Percentiles rank a stretch among this genome's conserved stretches.
Evolutionary conservation across 1,140 invertebrate genomes (phyloP).

Genomic region (Cherax quadricarinatus): DNA sequence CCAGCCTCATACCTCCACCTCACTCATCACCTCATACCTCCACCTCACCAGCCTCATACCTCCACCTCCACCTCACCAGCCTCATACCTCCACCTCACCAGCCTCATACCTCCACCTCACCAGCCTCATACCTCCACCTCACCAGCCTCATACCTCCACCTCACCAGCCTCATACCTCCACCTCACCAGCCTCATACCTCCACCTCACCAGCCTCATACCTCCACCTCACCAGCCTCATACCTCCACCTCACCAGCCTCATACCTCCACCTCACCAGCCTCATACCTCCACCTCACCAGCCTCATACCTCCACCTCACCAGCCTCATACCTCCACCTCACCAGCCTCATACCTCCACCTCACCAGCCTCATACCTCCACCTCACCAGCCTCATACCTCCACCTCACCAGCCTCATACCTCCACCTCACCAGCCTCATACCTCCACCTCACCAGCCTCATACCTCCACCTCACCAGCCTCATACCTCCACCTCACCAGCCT

Average conservation of each 20-base stretch:
- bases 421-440: not conserved
- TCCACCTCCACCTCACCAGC: no score
- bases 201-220: not conserved
- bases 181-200: not conserved
- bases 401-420: not conserved
- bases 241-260: not conserved
- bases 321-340: no score
- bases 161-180: not conserved
- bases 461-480: no score
- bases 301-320: no score
- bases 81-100: no score
- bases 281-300: not conserved
- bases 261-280: not conserved
- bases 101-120: no score
- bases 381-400: not conserved
- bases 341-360: not conserved
- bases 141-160: not conserved
- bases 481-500: no score
- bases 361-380: not conserved
- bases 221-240: not conserved
- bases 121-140: not conserved
- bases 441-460: no score
- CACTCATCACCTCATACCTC: no score
- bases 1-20: no score
- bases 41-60: no score